phyloP scores from a whole-genome alignment of 2,113 vertebrate species.

The Sitta europaea region DNA sequence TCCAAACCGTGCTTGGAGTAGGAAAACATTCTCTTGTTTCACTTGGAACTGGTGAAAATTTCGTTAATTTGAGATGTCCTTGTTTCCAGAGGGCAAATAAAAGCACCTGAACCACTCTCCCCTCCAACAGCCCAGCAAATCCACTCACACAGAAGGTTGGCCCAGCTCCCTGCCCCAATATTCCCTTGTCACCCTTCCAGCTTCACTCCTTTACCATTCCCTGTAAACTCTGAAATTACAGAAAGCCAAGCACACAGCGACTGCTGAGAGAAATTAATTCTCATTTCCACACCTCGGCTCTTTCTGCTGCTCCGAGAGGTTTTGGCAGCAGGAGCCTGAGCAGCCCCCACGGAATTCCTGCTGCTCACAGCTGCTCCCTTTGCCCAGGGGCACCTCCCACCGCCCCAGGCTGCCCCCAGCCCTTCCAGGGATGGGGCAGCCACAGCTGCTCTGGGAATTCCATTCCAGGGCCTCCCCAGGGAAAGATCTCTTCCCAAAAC shows the following conservation, averaged over 20 bases:
- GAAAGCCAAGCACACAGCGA: not conserved
- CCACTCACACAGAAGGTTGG: rapidly evolving
- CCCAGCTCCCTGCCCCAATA: not conserved
- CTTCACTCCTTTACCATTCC: not conserved
- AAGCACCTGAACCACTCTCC: not conserved
- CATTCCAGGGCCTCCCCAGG: not conserved
- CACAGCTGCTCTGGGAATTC: not conserved
- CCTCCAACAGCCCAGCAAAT: not conserved
- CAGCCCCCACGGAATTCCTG: not conserved
- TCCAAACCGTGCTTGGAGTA: not conserved
- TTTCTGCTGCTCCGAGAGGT: not conserved
- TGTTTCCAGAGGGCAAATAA: not conserved
- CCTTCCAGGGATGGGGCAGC: not conserved
- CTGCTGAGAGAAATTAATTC: not conserved
- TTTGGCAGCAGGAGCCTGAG: not conserved
- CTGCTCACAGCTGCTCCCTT: not conserved
- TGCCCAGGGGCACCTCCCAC: not conserved
- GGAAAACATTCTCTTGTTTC: not conserved
- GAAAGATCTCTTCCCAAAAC: not conserved
- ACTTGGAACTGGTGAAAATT: not conserved
- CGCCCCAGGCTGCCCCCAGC: not conserved
- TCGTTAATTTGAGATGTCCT: not conserved
- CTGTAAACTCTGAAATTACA: not conserved
- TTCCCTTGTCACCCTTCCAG: not conserved
- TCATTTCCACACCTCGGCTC: not conserved